Evolutionary conservation across 2,888 invertebrate genomes (phyloP).

Genomic region (Plebejus anna): DNA sequence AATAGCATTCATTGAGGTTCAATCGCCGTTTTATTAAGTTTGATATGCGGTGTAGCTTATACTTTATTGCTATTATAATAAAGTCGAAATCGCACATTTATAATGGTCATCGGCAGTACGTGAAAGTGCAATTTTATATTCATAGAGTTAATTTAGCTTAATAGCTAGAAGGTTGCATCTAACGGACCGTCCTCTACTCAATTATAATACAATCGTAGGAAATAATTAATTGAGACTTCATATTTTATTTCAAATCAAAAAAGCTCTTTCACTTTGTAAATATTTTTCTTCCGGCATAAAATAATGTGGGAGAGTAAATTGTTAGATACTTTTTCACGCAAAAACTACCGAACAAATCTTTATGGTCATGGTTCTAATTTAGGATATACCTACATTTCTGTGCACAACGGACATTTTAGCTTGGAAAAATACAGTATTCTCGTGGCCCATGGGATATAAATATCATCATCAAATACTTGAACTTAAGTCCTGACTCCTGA

Average conservation of each 20-base stretch:
- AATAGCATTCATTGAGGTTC: background rate
- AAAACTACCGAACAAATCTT: too few relatives aligned
- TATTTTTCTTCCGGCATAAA: too few relatives aligned
- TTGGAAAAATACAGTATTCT: too few relatives aligned
- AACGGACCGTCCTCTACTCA: background rate
- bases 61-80: background rate
- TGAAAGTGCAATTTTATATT: background rate
- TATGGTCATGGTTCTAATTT: too few relatives aligned
- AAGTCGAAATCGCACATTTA: background rate
- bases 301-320: too few relatives aligned
- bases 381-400: too few relatives aligned
- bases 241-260: background rate
- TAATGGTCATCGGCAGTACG: background rate
- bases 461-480: too few relatives aligned
- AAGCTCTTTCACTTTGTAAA: too few relatives aligned
- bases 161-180: conserved; percentile 1
- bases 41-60: background rate
- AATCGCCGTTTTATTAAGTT: background rate
- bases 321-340: too few relatives aligned
- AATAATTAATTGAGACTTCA: background rate
- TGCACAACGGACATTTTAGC: too few relatives aligned
- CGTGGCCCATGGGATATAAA: too few relatives aligned
- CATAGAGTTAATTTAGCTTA: conserved; percentile 6
- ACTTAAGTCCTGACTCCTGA: too few relatives aligned
- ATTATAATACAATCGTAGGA: background rate